Evolutionary conservation across 2,797 vertebrate species (phyloP), one percentile per base, ranked within the genome.

Genomic region (Holocentrus rufus): DNA sequence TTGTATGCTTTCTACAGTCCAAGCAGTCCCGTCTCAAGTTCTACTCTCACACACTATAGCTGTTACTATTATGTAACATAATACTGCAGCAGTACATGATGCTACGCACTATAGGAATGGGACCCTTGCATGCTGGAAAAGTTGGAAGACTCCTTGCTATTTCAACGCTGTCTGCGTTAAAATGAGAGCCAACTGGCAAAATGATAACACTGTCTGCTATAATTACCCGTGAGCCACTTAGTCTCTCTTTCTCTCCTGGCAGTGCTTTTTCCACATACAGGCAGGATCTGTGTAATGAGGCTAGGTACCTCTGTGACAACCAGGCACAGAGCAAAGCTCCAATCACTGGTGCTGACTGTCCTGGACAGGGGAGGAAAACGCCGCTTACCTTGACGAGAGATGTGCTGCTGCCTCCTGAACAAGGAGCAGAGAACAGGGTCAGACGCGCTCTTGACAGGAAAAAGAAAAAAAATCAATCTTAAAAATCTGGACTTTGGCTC

Each of bases 21-120:
- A 4, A 62, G 46, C 57, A 47, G 65, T 57, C 25, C 53, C 46
- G 31, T 81, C 62, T 77, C 60, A 85, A 75, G 71, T 83, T 86
- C 17, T 72, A 58, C 61, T 65, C 66, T 77, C 71, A 77, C 79
- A 67, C 74, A 84, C 58, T 18, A n/a, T n/a, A n/a, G 67, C 77
- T 86, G 70, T 77, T 80, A 74, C 70, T 88, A 77, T 91, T 93
- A 92, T 92, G 91, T 92, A 92, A 93, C 82, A 80, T 77, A 78
- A 91, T 79, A 92, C 93, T 90, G 93, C 93, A 93, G 91, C 83
- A 86, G 61, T 68, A 82, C 74, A 80, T 61, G 84, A 79, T 69
- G 74, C 71, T 78, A 72, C 80, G 74, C 82, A 88, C 69, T 54
- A 79, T n/a, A n/a, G 60, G 50, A 82, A 49, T 34, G 65, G 71